A percentile compares a stretch with the other conserved stretches of the same genome.
Conservation (phyloP, 2,888 invertebrate genomes). For the Bhutanitis thaidina region DNA sequence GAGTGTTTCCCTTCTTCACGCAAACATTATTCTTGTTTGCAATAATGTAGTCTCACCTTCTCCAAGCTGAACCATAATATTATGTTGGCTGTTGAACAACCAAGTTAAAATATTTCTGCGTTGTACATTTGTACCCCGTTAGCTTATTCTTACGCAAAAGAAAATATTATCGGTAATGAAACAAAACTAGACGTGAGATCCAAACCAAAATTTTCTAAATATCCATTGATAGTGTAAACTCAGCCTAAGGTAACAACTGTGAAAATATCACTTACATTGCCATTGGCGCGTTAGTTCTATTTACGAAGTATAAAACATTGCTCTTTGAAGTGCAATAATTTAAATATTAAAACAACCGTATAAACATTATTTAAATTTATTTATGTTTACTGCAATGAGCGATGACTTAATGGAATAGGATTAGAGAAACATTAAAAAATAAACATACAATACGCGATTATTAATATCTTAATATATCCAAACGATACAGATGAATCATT, state of each 20-base stretch:
- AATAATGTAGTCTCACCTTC: too few species aligned
- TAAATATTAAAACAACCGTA: constrained; percentile 5
- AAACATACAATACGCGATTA: too few species aligned
- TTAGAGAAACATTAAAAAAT: too few species aligned
- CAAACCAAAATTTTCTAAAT: not conserved
- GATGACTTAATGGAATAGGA: constrained; percentile 12
- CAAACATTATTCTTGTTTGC: too few species aligned
- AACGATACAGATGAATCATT: too few species aligned
- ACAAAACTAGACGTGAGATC: not conserved
- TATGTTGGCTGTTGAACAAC: too few species aligned
- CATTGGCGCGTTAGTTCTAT: not conserved
- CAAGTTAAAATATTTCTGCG: too few species aligned
- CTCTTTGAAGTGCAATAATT: constrained; percentile 17
- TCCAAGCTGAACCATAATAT: too few species aligned
- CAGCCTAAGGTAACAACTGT: constrained; percentile 1
- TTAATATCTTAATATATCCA: too few species aligned
- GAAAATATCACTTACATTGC: not conserved
- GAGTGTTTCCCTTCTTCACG: too few species aligned
- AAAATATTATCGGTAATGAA: not conserved
- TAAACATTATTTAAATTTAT: constrained; percentile 13
- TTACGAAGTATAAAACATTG: not conserved
- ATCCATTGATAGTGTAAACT: not conserved
- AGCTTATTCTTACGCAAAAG: too few species aligned
- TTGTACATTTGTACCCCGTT: too few species aligned
- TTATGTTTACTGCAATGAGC: constrained; percentile 10